phyloP scores from a whole-genome alignment of 2,113 vertebrate species.

The Chaenocephalus aceratus region DNA sequence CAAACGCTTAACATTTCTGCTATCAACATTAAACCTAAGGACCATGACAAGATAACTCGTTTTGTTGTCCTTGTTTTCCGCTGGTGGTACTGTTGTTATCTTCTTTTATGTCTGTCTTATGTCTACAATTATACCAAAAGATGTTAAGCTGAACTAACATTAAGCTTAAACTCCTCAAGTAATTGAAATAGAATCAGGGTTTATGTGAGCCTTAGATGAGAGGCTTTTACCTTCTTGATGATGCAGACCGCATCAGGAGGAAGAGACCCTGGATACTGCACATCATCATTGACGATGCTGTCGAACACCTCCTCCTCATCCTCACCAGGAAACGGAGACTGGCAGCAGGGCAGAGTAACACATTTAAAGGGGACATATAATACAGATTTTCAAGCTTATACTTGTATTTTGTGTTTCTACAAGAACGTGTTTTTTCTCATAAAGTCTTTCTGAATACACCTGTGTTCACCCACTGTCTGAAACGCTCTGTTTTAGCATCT shows the following conservation, averaged over 20 bases:
- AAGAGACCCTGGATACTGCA: constrained; percentile 89
- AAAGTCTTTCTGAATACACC: too few species aligned
- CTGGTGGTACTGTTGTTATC: not conserved
- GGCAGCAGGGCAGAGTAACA: not conserved
- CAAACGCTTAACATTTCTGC: not conserved
- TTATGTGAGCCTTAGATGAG: not conserved
- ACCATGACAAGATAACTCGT: not conserved
- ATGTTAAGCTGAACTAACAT: not conserved
- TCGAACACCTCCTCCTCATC: constrained; percentile 98
- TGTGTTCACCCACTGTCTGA: too few species aligned
- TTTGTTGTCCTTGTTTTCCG: not conserved
- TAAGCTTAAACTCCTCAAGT: not conserved
- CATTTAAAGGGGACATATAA: not conserved
- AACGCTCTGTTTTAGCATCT: too few species aligned
- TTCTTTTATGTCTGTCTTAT: not conserved
- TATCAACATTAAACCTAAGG: not conserved
- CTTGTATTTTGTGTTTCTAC: too few species aligned
- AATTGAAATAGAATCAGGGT: not conserved
- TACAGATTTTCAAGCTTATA: too few species aligned
- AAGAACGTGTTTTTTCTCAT: too few species aligned
- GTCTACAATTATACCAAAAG: not conserved
- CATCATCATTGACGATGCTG: constrained; percentile 94
- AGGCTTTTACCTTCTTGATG: constrained; percentile 88
- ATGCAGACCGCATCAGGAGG: constrained; percentile 88
- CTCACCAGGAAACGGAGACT: constrained; percentile 97